Conservation (phyloP, 2,797 vertebrate species). For the Pantherophis vulpinus region DNA sequence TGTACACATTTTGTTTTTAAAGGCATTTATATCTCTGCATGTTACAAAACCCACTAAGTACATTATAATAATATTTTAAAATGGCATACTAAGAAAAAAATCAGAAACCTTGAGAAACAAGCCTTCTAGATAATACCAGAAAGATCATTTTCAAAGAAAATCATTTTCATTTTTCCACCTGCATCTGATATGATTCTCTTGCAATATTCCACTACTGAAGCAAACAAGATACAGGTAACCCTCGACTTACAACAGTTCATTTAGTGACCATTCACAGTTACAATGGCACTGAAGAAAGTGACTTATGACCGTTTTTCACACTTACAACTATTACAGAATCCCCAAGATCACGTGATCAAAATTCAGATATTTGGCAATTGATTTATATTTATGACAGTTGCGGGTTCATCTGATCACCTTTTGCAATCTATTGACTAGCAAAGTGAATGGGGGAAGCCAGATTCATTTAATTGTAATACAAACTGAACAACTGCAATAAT, state of each 20-base stretch:
- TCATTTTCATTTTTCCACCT: neutral
- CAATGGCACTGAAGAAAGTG: neutral
- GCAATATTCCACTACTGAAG: neutral
- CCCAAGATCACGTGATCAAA: too few relatives aligned
- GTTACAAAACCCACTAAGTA: neutral
- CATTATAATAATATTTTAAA: neutral
- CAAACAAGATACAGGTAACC: neutral
- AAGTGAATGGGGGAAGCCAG: too few relatives aligned
- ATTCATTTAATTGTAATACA: too few relatives aligned
- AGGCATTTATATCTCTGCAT: neutral
- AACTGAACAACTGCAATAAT: too few relatives aligned
- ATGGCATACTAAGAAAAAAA: neutral
- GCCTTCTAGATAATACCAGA: neutral
- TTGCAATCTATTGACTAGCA: too few relatives aligned
- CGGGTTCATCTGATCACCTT: too few relatives aligned
- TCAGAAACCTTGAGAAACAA: neutral
- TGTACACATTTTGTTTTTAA: neutral
- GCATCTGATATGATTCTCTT: neutral
- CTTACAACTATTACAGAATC: neutral
- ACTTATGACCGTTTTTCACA: neutral
- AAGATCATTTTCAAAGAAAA: neutral
- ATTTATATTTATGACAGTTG: too few relatives aligned
- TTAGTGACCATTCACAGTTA: neutral
- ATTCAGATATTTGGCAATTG: too few relatives aligned
- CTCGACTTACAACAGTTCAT: neutral